phyloP scores from a whole-genome alignment of 1,140 invertebrate species.

The Drosophila burlai region DNA sequence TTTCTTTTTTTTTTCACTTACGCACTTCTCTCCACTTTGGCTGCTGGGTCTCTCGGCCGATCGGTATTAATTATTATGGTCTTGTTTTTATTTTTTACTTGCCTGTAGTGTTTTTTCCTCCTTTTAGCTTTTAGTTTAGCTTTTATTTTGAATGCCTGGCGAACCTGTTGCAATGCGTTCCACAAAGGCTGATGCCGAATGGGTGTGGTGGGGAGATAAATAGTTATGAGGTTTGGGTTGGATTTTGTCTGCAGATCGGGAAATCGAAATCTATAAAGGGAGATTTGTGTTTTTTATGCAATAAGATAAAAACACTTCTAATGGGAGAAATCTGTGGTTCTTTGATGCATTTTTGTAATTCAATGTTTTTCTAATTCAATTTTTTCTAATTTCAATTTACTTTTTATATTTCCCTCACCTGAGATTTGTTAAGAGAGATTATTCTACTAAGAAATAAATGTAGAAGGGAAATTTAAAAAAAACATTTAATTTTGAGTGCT shows the following conservation, averaged over 20 bases:
- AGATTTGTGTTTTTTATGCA: neutral
- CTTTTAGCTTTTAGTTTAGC: slow-evolving; percentile 37
- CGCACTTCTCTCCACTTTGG: slow-evolving; percentile 57
- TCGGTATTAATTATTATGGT: slow-evolving; percentile 71
- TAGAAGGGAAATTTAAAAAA: neutral
- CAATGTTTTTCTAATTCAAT: neutral
- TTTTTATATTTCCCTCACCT: neutral
- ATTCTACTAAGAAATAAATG: neutral
- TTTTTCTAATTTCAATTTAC: neutral
- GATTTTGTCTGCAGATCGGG: slow-evolving; percentile 4
- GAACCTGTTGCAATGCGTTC: slow-evolving; percentile 72
- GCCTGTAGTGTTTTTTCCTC: slow-evolving; percentile 6
- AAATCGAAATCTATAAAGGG: neutral
- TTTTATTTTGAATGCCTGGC: slow-evolving; percentile 53
- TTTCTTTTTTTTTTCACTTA: slow-evolving; percentile 71
- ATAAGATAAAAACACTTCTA: neutral
- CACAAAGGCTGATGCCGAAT: slow-evolving; percentile 23
- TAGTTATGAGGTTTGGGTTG: slow-evolving; percentile 17
- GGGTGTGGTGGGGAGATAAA: slow-evolving; percentile 38
- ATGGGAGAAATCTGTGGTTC: neutral
- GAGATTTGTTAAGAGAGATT: neutral
- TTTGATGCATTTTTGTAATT: no score
- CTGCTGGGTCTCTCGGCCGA: slow-evolving; percentile 54
- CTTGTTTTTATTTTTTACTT: slow-evolving; percentile 45
- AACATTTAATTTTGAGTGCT: neutral